phyloP scores from a whole-genome alignment of 2,113 vertebrate species.

The Arenaria interpres region DNA sequence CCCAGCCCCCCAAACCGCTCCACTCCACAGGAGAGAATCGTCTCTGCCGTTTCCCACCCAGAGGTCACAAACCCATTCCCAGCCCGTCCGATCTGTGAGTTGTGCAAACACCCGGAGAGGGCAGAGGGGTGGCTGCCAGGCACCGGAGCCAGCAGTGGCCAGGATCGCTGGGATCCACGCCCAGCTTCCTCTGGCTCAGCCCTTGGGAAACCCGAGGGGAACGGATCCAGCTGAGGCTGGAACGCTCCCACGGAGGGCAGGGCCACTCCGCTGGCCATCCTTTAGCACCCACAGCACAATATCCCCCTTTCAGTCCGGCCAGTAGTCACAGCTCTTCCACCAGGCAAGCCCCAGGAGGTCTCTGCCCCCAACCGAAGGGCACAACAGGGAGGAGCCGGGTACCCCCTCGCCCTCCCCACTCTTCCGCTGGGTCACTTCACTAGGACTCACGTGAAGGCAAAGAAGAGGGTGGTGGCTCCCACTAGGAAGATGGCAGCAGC shows the following conservation, averaged over 20 bases:
- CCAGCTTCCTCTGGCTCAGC: neutral
- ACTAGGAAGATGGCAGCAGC: conserved; percentile 94
- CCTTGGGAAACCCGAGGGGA: neutral
- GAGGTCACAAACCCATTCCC: neutral
- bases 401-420: neutral
- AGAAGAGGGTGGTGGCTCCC: conserved; percentile 94
- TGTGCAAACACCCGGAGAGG: neutral
- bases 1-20: neutral
- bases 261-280: neutral
- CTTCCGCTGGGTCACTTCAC: neutral
- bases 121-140: neutral
- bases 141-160: neutral
- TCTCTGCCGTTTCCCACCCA: neutral
- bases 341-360: fast-evolving
- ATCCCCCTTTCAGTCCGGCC: fast-evolving
- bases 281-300: neutral
- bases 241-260: fast-evolving
- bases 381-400: fast-evolving
- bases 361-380: neutral
- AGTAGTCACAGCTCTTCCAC: neutral
- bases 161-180: fast-evolving
- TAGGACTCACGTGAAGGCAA: conserved; percentile 95
- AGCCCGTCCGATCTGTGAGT: neutral
- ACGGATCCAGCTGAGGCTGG: too few species aligned
- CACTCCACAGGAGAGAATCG: neutral